Evolutionary conservation across 2,797 vertebrate genomes (phyloP), one percentile per base, ranked within the genome.

Genomic region (Anguilla marmorata): DNA sequence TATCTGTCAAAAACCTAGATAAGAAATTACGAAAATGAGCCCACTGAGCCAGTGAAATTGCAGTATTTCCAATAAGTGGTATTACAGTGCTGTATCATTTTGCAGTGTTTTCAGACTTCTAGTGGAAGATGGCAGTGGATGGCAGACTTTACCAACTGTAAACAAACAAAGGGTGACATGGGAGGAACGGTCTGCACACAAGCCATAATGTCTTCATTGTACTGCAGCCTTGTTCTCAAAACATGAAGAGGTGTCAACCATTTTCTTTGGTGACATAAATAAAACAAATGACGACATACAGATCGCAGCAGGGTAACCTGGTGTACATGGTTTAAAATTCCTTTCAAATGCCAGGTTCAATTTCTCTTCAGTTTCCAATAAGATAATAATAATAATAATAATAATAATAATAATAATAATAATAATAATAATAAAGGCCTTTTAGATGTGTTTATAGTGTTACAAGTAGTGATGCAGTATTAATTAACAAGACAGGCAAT

Each of bases 141-240:
- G 37, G 69, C 12, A 54, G 63, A 66, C 63, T 4, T 85, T 41
- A 45, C 45, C 41, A 24, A 37, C 33, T 24, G 58, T 30, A 63
- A 56, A 56, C 54, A 16, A 85, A 52, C 45, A 74, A 19, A 16
- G 33, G 11, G 27, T 37, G 74, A 24, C 27, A 76, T 30, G 21
- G 27, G 27, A 30, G 50, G 16, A 41, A 86, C n/a, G 72, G 45
- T 7, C 85, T 50, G 48, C 45, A 86, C 48, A 11, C 66, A 72
- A 27, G n/a, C 27, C n/a, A 72, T 27, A 33, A 30, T 14, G 66
- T 12, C 72, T 41, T 76, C 56, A 48, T 66, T 30, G 37, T 74
- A 56, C 30, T 12, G 24, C 33, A 82, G 24, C 76, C 58, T 24
- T 87, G 74, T 45, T 37, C 56, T 82, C 8, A 83, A 82, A 87